Evolutionary conservation across 2,888 invertebrate species (phyloP).

Genomic region (Epsilonema sp.): DNA sequence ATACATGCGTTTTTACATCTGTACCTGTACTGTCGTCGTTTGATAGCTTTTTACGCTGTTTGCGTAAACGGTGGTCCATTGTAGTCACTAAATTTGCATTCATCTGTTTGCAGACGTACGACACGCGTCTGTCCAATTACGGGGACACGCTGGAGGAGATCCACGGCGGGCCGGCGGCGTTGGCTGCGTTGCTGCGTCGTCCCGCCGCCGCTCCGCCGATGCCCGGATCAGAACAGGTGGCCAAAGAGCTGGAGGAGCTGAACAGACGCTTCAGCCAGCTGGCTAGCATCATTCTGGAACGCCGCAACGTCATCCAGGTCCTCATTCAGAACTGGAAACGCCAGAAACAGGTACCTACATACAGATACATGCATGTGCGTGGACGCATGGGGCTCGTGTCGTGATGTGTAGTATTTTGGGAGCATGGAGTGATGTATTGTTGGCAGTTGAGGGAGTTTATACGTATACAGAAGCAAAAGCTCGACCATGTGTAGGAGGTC

Average conservation of each 20-base stretch:
- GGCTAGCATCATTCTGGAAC: conserved; percentile 24
- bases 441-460: too few species aligned
- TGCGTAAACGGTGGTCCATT: too few species aligned
- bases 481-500: too few species aligned
- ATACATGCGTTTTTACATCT: too few species aligned
- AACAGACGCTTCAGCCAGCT: conserved; percentile 29
- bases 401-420: not conserved
- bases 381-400: not conserved
- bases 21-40: too few species aligned
- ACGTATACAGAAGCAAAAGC: too few species aligned
- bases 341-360: conserved; percentile 28
- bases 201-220: too few species aligned
- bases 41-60: too few species aligned
- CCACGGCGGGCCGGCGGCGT: conserved; percentile 21
- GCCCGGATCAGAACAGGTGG: too few species aligned
- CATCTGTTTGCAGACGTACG: conserved; percentile 48
- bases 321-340: conserved; percentile 28
- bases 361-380: not conserved
- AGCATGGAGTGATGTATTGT: too few species aligned
- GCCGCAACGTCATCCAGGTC: conserved; percentile 24
- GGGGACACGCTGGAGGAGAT: conserved; percentile 46
- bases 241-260: conserved; percentile 24
- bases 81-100: too few species aligned
- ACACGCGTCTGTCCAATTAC: conserved; percentile 61
- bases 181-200: too few species aligned